Evolutionary conservation across 1,140 invertebrate genomes (phyloP).

Genomic region (Aphaenogaster ashmeadi): DNA sequence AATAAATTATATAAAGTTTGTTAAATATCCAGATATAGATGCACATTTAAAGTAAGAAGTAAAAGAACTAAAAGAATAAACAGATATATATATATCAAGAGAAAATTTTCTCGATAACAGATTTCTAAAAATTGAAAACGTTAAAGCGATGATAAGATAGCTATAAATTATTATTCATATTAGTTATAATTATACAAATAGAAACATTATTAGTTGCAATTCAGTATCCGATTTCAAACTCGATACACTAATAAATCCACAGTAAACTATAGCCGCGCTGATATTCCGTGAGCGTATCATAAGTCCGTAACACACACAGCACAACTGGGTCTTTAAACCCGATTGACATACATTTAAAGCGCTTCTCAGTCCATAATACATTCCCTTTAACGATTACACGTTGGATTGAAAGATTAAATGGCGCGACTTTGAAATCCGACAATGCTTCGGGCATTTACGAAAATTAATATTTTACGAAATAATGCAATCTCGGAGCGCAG

Average conservation of each 20-base stretch:
- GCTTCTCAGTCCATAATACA: slow-evolving; percentile 34
- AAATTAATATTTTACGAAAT: background rate
- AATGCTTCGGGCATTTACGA: background rate
- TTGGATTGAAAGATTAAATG: slow-evolving; percentile 4
- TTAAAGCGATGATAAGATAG: background rate
- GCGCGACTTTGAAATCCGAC: background rate
- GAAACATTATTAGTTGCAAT: background rate
- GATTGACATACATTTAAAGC: slow-evolving; percentile 49
- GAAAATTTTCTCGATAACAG: background rate
- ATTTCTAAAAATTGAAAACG: background rate
- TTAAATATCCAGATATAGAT: background rate
- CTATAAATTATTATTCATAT: background rate
- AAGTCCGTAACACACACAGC: background rate
- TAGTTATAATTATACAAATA: background rate
- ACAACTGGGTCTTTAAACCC: slow-evolving; percentile 15
- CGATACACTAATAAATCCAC: slow-evolving; percentile 23
- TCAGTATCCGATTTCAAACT: background rate
- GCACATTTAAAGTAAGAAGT: background rate
- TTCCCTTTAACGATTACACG: slow-evolving; percentile 38
- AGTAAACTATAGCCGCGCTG: background rate
- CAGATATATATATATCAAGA: background rate
- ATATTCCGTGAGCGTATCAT: slow-evolving; percentile 3
- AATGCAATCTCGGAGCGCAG: background rate
- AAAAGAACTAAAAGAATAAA: background rate
- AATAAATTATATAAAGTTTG: background rate